These are phyloP conservation scores for Eulemur macaco DNA, from an alignment of 2,113 vertebrate genomes.

Conservation along the genomic window DNA sequence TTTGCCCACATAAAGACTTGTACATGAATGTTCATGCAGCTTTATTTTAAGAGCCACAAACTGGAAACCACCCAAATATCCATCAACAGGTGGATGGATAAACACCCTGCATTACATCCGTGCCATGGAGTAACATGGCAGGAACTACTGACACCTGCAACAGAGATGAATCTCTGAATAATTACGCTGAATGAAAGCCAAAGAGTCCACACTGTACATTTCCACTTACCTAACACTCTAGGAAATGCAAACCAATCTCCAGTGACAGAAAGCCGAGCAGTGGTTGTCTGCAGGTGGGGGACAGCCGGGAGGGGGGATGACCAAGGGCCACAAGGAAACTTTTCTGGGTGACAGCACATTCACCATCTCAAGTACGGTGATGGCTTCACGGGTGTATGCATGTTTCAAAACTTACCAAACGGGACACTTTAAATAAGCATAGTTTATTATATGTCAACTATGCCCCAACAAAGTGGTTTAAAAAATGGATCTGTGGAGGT, in stretches of 20 bases:
- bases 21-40: neutral
- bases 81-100: neutral
- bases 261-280: neutral
- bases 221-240: neutral
- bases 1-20: neutral
- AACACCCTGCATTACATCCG: neutral
- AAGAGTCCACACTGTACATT: neutral
- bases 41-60: neutral
- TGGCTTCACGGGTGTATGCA: neutral
- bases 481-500: neutral
- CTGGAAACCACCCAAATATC: neutral
- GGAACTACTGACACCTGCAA: neutral
- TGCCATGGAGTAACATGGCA: neutral
- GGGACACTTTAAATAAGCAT: neutral
- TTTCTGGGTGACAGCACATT: neutral
- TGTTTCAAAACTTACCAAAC: neutral
- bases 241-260: neutral
- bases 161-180: neutral
- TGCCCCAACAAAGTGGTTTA: neutral
- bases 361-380: neutral
- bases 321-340: neutral
- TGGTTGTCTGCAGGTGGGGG: too few relatives aligned
- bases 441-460: neutral
- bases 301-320: neutral
- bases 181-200: neutral